Evolutionary conservation across 2,113 vertebrate genomes (phyloP), one percentile per base, ranked within the genome.

Genomic region (Psilopsiagon aurifrons): DNA sequence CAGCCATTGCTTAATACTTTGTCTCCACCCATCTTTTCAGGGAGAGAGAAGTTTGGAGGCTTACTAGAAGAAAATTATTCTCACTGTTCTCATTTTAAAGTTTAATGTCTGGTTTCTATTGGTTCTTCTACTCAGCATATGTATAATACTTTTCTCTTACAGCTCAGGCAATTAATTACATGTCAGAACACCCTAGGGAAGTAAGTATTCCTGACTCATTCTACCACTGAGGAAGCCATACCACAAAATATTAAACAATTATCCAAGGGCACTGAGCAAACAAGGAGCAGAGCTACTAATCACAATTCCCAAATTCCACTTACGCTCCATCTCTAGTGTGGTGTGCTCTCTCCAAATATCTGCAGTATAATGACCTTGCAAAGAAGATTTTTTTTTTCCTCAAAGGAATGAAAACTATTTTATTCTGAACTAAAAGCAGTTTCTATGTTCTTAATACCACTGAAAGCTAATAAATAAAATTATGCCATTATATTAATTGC

Each of bases 241-340:
- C 35, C 77, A 84, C 52, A 77, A 77, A 94, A 70, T 77, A 88
- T 37, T 74, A 52, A 89, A 49, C 46, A 66, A 43, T 80, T 92
- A 66, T 46, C 66, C 74, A 71, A 92, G 64, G 64, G 86, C 77
- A 95, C 94, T 51, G 54, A 92, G 51, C 52, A 88, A 91, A 89
- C n/a, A 83, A 92, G 41, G 22, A 90, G 23, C 19, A 81, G 46
- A 92, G 25, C 25, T 49, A 33, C 31, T 63, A 92, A 74, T 74
- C 37, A 16, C 24, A 70, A 10, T 59, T 88, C 60, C 55, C 88
- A 54, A 49, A 66, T 81, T 64, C 44, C 49, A 19, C 24, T 76
- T 63, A 27, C 0, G 0, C 27, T 83, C 23, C 16, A 4, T n/a
- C 37, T 31, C 57, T 62, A 24, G 18, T 62, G 29, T 5, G 1